Evolutionary conservation across 1,140 invertebrate species (phyloP).

Genomic region (Cotesia chilonis): DNA sequence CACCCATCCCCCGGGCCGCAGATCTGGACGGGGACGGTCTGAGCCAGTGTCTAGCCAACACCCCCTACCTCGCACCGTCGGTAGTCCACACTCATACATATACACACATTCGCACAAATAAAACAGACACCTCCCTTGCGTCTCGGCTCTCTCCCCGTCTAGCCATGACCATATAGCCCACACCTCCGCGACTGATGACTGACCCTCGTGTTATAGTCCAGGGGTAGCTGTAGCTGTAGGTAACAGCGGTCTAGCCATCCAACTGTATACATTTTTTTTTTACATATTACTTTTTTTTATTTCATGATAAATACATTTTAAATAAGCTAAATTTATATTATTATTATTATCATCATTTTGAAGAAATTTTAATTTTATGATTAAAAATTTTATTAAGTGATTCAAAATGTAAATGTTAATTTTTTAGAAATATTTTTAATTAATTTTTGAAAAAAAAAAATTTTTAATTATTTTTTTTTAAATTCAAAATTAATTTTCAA

Average conservation of each 20-base stretch:
- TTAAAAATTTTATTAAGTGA: too few species aligned
- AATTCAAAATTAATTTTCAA: too few species aligned
- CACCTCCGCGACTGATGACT: background rate
- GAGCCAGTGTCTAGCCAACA: constrained; percentile 58
- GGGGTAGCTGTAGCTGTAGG: constrained; percentile 1
- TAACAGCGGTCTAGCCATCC: background rate
- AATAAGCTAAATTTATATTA: background rate
- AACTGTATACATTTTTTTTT: constrained; percentile 1
- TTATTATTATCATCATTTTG: background rate
- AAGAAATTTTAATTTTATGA: too few species aligned
- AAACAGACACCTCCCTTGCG: constrained; percentile 36
- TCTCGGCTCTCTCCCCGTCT: constrained; percentile 32
- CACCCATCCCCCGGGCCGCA: constrained; percentile 53
- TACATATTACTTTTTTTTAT: too few species aligned
- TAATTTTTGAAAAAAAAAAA: too few species aligned
- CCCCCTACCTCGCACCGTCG: constrained; percentile 51
- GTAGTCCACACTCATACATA: constrained; percentile 25
- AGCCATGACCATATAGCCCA: background rate
- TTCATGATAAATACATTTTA: too few species aligned
- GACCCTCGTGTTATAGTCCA: constrained; percentile 12
- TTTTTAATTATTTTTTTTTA: too few species aligned
- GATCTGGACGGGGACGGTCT: constrained; percentile 48
- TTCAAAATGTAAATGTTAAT: too few species aligned
- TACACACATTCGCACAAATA: constrained; percentile 17
- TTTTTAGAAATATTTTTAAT: too few species aligned